Percentiles rank a stretch among this genome's conserved stretches.
These are phyloP conservation scores for Laterallus jamaicensis DNA, from an alignment of 2,113 vertebrate species.

Conservation along the genomic window DNA sequence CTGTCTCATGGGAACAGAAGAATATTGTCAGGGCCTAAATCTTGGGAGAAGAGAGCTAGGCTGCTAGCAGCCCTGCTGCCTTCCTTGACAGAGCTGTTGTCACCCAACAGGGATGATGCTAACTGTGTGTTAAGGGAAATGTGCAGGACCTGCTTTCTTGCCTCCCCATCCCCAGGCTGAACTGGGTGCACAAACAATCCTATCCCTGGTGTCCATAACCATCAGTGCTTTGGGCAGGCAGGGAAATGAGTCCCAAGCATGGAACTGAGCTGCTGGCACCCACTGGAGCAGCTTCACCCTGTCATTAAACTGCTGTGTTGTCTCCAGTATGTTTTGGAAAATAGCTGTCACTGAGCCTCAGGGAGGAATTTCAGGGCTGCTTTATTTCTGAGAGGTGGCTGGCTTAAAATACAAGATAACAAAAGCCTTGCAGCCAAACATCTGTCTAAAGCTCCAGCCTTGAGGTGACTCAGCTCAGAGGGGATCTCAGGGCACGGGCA, in stretches of 20 bases:
- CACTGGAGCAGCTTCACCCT: neutral
- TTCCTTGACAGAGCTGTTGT: neutral
- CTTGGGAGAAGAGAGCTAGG: too few species aligned
- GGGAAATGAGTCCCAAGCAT: neutral
- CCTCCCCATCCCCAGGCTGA: neutral
- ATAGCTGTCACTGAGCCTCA: neutral
- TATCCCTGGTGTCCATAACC: neutral
- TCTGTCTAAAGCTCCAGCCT: neutral
- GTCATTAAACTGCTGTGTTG: neutral
- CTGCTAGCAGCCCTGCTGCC: too few species aligned
- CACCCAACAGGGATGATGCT: neutral
- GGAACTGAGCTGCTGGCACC: neutral
- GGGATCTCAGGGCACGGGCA: neutral
- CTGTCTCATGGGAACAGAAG: too few species aligned
- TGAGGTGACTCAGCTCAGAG: neutral
- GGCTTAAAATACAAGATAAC: slow-evolving; percentile 5
- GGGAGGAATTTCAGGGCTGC: slow-evolving; percentile 45
- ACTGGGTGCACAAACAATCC: neutral
- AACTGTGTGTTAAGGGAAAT: neutral
- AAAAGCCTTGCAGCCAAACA: neutral
- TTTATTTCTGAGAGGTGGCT: neutral
- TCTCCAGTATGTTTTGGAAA: neutral
- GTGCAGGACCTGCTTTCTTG: neutral
- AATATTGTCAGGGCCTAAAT: too few species aligned
- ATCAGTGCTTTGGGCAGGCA: neutral